Base-by-base conservation (phyloP, 2,113 vertebrate species). In the Cebus imitator region DNA sequence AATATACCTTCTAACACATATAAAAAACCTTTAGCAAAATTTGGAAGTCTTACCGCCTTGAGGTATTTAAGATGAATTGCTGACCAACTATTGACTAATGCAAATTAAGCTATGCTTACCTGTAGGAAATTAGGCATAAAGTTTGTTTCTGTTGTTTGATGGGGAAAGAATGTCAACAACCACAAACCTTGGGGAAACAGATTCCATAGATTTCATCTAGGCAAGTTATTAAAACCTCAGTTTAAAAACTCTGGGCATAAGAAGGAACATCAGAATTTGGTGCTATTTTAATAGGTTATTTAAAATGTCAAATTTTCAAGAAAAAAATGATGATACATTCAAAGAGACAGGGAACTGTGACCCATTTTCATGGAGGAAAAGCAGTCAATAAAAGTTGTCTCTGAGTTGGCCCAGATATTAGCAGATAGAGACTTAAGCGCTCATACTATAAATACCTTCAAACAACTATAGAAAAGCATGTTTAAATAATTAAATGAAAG, bases 271-370 rank as follows among this genome's bases (percentile, higher is more conserved):
- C 6, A 35, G 16, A 81, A 81, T 86, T 64, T 57, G 50, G 12
- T 76, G 6, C 13, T 91, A 6, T 37, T 88, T 85, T n/a, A 57
- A 2, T 85, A 52, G 72, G 76, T 75, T 88, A 76, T 91, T 84
- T 84, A 68, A 93, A 91, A 93, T 91, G 16, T 93, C 68, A 78
- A 25, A 5, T 37, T 89, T 93, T 64, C 25, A 91, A 66, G 37
- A 83, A 61, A n/a, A 96, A 96, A 37, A 32, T 8, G 20, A 32
- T 32, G n/a, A 70, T 76, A 72, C 14, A 76, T 55, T 27, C n/a
- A 85, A 86, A 96, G 43, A 86, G 48, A 76, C 32, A 35, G 14
- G 2, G 6, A 92, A 61, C 16, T 66, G 12, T 64, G 37, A 76
- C 30, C 17, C 37, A 68, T 76, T 58, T 20, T 86, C 21, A 14